phyloP scores from a whole-genome alignment of 2,888 invertebrate genomes.

The Liodrosophila aerea region DNA sequence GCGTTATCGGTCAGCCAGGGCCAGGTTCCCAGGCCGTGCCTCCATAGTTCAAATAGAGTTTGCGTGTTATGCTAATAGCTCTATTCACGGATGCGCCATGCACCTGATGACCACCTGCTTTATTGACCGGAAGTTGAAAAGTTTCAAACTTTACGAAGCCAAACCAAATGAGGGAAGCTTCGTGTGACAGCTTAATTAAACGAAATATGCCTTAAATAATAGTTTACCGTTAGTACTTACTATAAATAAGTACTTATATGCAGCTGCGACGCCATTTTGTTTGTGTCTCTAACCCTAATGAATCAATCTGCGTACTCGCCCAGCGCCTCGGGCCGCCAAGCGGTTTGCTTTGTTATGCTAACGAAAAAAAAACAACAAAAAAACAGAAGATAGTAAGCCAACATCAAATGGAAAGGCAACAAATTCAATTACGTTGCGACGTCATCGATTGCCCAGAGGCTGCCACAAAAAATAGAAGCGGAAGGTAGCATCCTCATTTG shows the following conservation, averaged over 20 bases:
- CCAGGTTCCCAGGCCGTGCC: constrained; percentile 57
- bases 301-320: constrained; percentile 53
- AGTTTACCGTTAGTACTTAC: constrained; percentile 23
- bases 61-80: constrained; percentile 71
- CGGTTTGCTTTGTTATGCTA: constrained; percentile 60
- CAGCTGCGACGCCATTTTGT: constrained; percentile 54
- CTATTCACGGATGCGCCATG: constrained; percentile 66
- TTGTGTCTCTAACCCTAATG: constrained; percentile 39
- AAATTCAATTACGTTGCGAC: constrained; percentile 66
- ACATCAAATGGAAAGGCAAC: constrained; percentile 65
- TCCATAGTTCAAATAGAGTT: constrained; percentile 21
- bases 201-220: constrained; percentile 39
- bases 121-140: constrained; percentile 79
- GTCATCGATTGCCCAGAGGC: constrained; percentile 52
- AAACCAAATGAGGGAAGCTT: constrained; percentile 25
- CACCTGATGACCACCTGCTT: constrained; percentile 78
- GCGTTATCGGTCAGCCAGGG: constrained; percentile 48
- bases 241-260: constrained; percentile 19
- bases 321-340: constrained; percentile 39
- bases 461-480: constrained; percentile 21
- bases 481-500: constrained; percentile 5
- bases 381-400: constrained; percentile 44
- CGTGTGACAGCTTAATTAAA: constrained; percentile 69
- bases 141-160: constrained; percentile 68
- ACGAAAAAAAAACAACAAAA: too few relatives aligned